Evolutionary conservation across 2,888 invertebrate species (phyloP), one percentile per base, ranked within the genome.

Genomic region (Coleophora deauratella): DNA sequence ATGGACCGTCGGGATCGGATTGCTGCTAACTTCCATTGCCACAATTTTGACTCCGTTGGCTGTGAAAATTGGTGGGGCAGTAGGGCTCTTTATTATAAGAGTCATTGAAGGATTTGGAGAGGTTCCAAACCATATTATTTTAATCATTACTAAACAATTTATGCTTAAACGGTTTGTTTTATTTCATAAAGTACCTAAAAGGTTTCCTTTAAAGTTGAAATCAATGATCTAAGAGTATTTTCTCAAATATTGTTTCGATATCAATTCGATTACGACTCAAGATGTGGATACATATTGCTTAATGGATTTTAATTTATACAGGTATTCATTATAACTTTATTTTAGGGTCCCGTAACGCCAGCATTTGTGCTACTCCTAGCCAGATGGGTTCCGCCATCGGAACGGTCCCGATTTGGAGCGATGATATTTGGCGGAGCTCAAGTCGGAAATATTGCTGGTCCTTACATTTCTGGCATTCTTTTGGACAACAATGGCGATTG

Each of bases 1-100:
- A 73, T 92, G 93, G 86, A 90, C 93, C 0, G 78, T 95, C 27
- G 93, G 93, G 0, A 56, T 93, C 13, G 96, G 96, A 10, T 88
- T 96, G 27, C 72, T 96, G 1, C 86, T 88, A 1, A 94, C 95
- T 0, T 94, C 94, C 0, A 52, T 95, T 8, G 91, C 95, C 37
- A 95, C 95, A 0, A 62, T 92, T 0, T 55, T 94, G 0, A 95
- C 95, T 0, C 96, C 96, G 0, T 55, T 89, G 39, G 89, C 91
- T 8, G 92, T 94, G 0, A 60, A 75, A 0, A 10, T 73, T 2
- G 87, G 87, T 27, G 88, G 87, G n/a, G 79, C 88, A 1, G 66
- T 71, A 1, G 82, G 88, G 12, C 66, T 91, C 7, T 87, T 91
- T 40, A 70, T 82, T 1, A 77, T 89, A 10, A 67, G 91, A 45